Evolutionary conservation across 2,797 vertebrate species (phyloP), one percentile per base, ranked within the genome.

Genomic region (Hippoglossus hippoglossus): DNA sequence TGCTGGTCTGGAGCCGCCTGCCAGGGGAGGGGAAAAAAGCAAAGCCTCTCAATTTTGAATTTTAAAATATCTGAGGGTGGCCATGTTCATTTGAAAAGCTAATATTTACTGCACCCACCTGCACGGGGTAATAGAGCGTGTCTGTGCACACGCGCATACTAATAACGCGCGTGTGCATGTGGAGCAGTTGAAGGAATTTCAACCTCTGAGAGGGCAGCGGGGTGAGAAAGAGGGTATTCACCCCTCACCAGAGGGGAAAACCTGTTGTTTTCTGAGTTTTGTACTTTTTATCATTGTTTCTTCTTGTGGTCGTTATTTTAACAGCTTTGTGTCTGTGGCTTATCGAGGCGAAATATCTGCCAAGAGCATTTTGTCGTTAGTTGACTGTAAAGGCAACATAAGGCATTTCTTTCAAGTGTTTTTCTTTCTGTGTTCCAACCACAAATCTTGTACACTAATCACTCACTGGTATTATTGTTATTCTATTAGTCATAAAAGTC

Each of bases 91-190:
- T 91, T 91, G 91, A 92, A 93, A 91, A 93, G 91, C 91, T 93
- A 94, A 94, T 94, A 94, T 94, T 94, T 92, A 92, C 93, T 73
- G 86, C 92, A 76, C 70, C 80, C 91, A 92, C 92, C 92, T 93
- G 90, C 76, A 76, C 24, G 6, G 82, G 82, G 85, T 84, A 72
- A 74, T 85, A 79, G 79, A 69, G 61, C 47, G 21, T 79, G 82
- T 79, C 66, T 73, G 68, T 13, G 82, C 81, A 82, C 68, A n/a
- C 71, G 28, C 62, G 69, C 86, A 84, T 71, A 79, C 70, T 73
- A 77, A 86, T 65, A 19, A 46, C 18, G 18, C 18, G 44, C 44
- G 67, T 31, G 67, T 31, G 73, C 70, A 71, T 13, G 34, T 12
- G 3, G 71, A 60, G 49, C 66, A 70, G 75, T 59, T 47, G 18